These are phyloP conservation scores for Halisarca cf. caerulea DNA, from an alignment of 37 sponge, comb jelly and placozoan species.

Conservation along the genomic window DNA sequence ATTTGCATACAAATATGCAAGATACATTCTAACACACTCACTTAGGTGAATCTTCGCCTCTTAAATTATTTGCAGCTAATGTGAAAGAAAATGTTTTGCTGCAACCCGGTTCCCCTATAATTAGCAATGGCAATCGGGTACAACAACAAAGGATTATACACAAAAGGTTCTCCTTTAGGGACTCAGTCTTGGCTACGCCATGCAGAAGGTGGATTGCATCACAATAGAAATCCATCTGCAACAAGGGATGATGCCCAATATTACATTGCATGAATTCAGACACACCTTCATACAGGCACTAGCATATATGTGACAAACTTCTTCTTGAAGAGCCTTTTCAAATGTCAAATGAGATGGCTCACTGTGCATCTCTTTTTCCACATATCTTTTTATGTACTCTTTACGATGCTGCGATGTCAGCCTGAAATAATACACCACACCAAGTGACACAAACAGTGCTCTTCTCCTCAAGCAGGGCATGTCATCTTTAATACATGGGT, in stretches of 20 bases:
- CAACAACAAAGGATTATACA: constrained; percentile 79
- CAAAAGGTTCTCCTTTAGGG: constrained; percentile 92
- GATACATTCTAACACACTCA: not conserved
- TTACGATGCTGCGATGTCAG: constrained; percentile 51
- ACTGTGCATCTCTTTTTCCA: not conserved
- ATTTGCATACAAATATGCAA: constrained; percentile 68
- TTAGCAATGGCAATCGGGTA: constrained; percentile 81
- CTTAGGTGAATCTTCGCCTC: constrained; percentile 74
- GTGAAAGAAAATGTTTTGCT: constrained; percentile 94
- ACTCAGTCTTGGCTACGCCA: constrained; percentile 86
- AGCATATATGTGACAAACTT: not conserved
- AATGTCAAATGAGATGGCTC: not conserved
- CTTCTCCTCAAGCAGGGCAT: not conserved
- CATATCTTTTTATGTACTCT: constrained; percentile 26
- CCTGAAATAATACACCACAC: constrained; percentile 88
- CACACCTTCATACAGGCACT: not conserved
- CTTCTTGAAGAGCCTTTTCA: not conserved
- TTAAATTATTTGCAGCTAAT: constrained; percentile 76
- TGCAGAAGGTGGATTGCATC: constrained; percentile 61
- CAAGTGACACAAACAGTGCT: constrained; percentile 74
- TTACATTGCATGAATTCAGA: not conserved
- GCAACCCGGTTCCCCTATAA: constrained; percentile 90
- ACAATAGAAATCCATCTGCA: constrained; percentile 59
- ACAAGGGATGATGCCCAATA: too few relatives aligned
- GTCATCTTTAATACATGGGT: too few relatives aligned